Evolutionary conservation across 2,797 vertebrate species (phyloP).

Genomic region (Gymnothorax reevesii): DNA sequence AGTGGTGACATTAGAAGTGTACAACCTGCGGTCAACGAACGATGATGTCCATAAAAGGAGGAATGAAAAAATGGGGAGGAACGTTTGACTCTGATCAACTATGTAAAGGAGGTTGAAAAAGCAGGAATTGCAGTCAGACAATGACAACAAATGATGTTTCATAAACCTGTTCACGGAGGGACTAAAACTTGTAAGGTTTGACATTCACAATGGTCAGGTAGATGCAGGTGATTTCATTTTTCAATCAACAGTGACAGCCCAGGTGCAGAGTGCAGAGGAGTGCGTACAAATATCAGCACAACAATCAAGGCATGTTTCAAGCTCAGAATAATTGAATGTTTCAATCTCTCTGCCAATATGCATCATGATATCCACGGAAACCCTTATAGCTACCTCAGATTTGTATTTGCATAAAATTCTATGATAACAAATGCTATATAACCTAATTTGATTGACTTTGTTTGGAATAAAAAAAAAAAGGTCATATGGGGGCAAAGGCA

Average conservation of each 20-base stretch:
- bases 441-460: no score
- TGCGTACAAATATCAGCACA: background rate
- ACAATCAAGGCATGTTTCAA: no score
- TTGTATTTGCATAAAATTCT: no score
- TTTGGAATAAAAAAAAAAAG: no score
- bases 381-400: background rate
- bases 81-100: constrained; percentile 1
- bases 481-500: no score
- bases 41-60: constrained; percentile 15
- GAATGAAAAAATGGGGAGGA: constrained; percentile 28
- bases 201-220: no score
- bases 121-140: constrained; percentile 23
- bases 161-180: no score
- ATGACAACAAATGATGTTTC: constrained; percentile 13
- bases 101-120: background rate
- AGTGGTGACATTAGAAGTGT: constrained; percentile 24
- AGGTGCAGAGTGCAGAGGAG: background rate
- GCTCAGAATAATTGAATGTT: background rate
- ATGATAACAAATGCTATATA: no score
- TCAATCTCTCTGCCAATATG: background rate
- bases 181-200: no score
- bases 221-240: no score
- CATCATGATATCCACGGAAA: background rate
- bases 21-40: constrained; percentile 21
- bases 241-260: background rate